These are phyloP conservation scores for Phyllotreta cruciferae DNA, from an alignment of 2,888 invertebrate genomes.

Conservation along the genomic window DNA sequence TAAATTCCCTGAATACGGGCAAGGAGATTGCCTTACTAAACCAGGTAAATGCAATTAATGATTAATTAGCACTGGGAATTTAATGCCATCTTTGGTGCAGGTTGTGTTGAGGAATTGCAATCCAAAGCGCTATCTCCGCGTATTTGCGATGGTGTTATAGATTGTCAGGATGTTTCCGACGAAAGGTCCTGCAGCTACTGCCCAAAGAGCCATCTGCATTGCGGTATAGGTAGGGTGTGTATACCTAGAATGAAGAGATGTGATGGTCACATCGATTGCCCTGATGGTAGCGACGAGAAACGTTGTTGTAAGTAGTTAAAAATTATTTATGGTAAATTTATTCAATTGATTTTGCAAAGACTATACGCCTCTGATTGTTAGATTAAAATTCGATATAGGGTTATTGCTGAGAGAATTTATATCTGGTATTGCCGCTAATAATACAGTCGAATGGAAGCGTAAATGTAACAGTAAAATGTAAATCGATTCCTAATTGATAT, in stretches of 20 bases:
- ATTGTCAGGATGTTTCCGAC: slow-evolving; percentile 84
- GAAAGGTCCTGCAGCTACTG: slow-evolving; percentile 84
- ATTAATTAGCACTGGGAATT: not conserved
- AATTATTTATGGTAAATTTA: not conserved
- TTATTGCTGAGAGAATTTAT: too few species aligned
- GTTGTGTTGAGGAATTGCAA: slow-evolving; percentile 78
- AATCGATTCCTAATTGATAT: too few species aligned
- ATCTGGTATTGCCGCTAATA: too few species aligned
- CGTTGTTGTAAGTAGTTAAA: slow-evolving; percentile 74
- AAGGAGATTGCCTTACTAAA: slow-evolving; percentile 77
- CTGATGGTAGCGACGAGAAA: slow-evolving; percentile 85
- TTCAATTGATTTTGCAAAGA: not conserved
- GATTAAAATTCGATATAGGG: too few species aligned
- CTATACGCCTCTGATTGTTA: not conserved
- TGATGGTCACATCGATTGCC: slow-evolving; percentile 84
- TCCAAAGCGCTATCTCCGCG: slow-evolving; percentile 77
- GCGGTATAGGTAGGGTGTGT: slow-evolving; percentile 80
- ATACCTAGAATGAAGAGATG: slow-evolving; percentile 75
- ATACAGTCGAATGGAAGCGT: too few species aligned
- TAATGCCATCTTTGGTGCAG: slow-evolving; percentile 58
- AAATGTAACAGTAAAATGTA: too few species aligned
- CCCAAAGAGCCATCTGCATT: slow-evolving; percentile 74
- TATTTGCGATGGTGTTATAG: slow-evolving; percentile 85
- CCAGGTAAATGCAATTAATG: slow-evolving; percentile 65
- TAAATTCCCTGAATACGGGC: slow-evolving; percentile 80